Evolutionary conservation across 2,113 vertebrate species (phyloP), one percentile per base, ranked within the genome.

Genomic region (Aspiorhynchus laticeps): DNA sequence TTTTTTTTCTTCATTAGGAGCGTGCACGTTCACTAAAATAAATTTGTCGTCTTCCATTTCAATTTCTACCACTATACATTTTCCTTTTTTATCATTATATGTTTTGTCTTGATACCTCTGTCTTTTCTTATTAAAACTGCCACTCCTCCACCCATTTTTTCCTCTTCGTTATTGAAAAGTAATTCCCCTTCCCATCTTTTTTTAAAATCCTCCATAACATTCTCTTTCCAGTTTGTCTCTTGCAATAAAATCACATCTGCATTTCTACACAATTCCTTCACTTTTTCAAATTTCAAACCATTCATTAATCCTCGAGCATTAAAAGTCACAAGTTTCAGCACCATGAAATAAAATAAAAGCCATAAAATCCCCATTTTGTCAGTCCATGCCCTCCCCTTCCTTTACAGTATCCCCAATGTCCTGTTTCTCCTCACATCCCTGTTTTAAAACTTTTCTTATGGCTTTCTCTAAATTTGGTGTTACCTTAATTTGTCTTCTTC

Each of bases 41-140:
- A 56, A 19, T 31, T 53, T 48, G 0, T 81, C 33, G 14, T 61
- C 80, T 26, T 82, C 56, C 4, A 24, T 7, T 17, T 61, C n/a
- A 26, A 82, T 61, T 82, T 65, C 56, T 38, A 82, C 56, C 1
- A 21, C 80, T 5, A 82, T 56, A 11, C 65, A 80, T 36, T 59
- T 59, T 1, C n/a, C 79, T 59, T 33, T 59, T 53, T 7, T 80
- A 15, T 80, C 53, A 80, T 31, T 9, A 33, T 53, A 80, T 9
- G 38, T 31, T 80, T 56, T 56, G n/a, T 6, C 21, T 12, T 61
- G 2, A 53, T 24, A 80, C 8, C 43, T 10, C 11, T 33, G 1
- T 24, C 31, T 36, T 59, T 21, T 61, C 19, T 24, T 63, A 81
- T 81, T 14, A 81, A 24, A 5, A 59, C 9, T 0, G 79, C 79